These are phyloP conservation scores for Rhinoderma darwinii DNA, from an alignment of 2,113 vertebrate species.

Conservation along the genomic window DNA sequence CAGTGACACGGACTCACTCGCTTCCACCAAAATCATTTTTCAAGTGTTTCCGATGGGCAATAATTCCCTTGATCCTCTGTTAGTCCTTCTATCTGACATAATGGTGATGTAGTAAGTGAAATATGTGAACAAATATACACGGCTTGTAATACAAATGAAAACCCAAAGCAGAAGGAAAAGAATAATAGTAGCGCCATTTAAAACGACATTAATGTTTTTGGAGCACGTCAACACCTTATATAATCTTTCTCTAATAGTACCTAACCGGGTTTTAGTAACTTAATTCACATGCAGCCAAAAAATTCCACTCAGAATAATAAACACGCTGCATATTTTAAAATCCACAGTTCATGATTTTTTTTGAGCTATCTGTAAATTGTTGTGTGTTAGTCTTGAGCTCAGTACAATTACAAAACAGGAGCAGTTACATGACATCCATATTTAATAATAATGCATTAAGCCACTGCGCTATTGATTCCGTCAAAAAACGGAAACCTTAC, in stretches of 20 bases:
- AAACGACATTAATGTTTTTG: background rate
- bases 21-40: background rate
- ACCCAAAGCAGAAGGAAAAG: background rate
- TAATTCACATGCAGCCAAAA: too few relatives aligned
- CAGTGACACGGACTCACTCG: background rate
- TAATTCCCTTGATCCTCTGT: background rate
- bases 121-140: conserved; percentile 36
- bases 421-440: too few relatives aligned
- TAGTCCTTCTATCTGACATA: background rate
- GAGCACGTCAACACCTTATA: background rate
- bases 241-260: background rate
- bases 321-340: too few relatives aligned
- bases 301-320: too few relatives aligned
- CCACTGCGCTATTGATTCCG: too few relatives aligned
- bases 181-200: background rate
- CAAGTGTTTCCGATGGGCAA: background rate
- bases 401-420: too few relatives aligned
- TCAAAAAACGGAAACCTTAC: too few relatives aligned
- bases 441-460: too few relatives aligned
- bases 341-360: too few relatives aligned
- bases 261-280: too few relatives aligned
- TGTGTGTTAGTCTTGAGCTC: too few relatives aligned
- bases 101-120: background rate
- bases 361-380: too few relatives aligned
- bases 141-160: background rate